phyloP scores from a whole-genome alignment of 2,113 vertebrate species.

The Setophaga petechia region DNA sequence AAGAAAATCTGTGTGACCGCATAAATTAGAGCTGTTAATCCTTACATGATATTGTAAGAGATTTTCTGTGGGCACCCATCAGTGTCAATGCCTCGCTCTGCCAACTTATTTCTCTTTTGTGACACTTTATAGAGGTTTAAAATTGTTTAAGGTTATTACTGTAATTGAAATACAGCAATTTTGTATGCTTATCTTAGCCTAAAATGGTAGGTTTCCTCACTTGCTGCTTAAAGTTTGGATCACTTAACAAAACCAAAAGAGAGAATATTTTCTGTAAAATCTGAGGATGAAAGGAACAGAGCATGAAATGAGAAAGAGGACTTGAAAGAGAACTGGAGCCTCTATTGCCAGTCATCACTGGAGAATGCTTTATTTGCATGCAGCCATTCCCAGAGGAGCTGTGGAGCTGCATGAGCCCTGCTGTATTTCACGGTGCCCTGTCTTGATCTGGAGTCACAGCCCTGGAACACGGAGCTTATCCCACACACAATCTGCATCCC shows the following conservation, averaged over 20 bases:
- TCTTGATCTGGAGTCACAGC: slow-evolving; percentile 31
- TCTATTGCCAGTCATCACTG: neutral
- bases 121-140: slow-evolving; percentile 57
- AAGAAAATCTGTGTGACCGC: slow-evolving; percentile 60
- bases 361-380: slow-evolving; percentile 40
- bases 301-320: slow-evolving; percentile 59
- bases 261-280: slow-evolving; percentile 46
- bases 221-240: slow-evolving; percentile 29
- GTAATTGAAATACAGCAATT: slow-evolving; percentile 51
- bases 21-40: slow-evolving; percentile 66
- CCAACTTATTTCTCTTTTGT: slow-evolving; percentile 48
- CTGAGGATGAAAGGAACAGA: slow-evolving; percentile 59
- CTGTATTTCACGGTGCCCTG: slow-evolving; percentile 19
- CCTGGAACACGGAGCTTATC: slow-evolving; percentile 23
- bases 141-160: slow-evolving; percentile 56
- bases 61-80: slow-evolving; percentile 52
- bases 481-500: slow-evolving; percentile 42
- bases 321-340: slow-evolving; percentile 55
- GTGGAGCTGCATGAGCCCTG: slow-evolving; percentile 20
- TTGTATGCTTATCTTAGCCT: slow-evolving; percentile 29
- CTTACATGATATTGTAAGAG: slow-evolving; percentile 47
- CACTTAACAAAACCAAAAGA: slow-evolving; percentile 22
- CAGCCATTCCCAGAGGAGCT: slow-evolving; percentile 44
- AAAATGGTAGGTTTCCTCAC: slow-evolving; percentile 21
- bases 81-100: slow-evolving; percentile 41